phyloP scores from a whole-genome alignment of 2,113 vertebrate species.

The Atlantisia rogersi region DNA sequence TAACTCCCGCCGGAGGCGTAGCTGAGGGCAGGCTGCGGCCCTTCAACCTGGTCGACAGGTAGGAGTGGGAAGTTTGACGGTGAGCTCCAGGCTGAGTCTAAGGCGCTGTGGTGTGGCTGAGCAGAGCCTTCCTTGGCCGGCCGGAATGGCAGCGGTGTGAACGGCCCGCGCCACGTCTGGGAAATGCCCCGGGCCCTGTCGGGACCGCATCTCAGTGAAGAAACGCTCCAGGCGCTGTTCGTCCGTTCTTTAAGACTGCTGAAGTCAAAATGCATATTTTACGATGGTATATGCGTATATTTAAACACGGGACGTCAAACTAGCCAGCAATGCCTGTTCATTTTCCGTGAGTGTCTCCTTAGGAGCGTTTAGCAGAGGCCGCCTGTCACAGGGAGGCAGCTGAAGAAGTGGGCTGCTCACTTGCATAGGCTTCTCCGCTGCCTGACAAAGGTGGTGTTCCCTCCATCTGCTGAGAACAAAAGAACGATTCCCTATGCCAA shows the following conservation, averaged over 20 bases:
- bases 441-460: background rate
- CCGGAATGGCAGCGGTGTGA: accelerated
- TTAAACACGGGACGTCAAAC: background rate
- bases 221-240: background rate
- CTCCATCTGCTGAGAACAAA: conserved; percentile 32
- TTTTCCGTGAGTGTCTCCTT: background rate
- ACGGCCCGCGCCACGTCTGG: accelerated
- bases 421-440: background rate
- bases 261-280: background rate
- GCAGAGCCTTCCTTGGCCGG: background rate
- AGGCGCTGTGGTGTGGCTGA: background rate
- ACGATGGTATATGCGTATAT: accelerated
- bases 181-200: accelerated
- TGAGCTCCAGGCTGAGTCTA: background rate
- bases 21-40: background rate
- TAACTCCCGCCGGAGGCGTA: background rate
- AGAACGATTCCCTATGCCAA: background rate
- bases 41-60: accelerated
- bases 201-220: background rate
- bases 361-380: background rate
- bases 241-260: background rate
- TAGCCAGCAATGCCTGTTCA: background rate
- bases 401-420: background rate
- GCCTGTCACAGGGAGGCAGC: background rate
- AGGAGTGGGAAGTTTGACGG: accelerated